phyloP scores from a whole-genome alignment of 1,140 invertebrate species.

The Calosoma granatense region DNA sequence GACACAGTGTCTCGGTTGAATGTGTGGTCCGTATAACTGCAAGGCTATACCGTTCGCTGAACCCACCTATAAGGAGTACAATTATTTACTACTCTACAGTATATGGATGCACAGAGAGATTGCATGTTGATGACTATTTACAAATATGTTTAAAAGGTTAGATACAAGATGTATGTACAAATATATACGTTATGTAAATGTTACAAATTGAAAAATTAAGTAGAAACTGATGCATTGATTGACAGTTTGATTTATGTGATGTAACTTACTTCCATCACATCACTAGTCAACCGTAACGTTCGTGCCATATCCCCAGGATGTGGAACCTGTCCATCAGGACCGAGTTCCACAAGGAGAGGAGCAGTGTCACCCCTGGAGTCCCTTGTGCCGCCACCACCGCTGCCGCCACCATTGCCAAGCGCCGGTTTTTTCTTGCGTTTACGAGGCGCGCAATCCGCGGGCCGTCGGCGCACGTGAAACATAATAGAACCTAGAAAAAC shows the following conservation, averaged over 20 bases:
- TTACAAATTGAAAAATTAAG: too few relatives aligned
- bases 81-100: too few relatives aligned
- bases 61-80: slow-evolving; percentile 38
- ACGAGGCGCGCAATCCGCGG: slow-evolving; percentile 78
- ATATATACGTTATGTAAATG: too few relatives aligned
- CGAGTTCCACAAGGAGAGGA: slow-evolving; percentile 47
- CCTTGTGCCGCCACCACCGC: slow-evolving; percentile 32
- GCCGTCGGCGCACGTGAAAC: slow-evolving; percentile 84
- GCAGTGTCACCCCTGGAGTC: slow-evolving; percentile 34
- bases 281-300: slow-evolving; percentile 44
- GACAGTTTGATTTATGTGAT: too few relatives aligned
- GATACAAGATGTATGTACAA: too few relatives aligned
- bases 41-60: slow-evolving; percentile 53
- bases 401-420: slow-evolving; percentile 40
- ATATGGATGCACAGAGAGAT: too few relatives aligned
- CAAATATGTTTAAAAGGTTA: too few relatives aligned
- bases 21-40: slow-evolving; percentile 66
- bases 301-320: slow-evolving; percentile 45
- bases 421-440: slow-evolving; percentile 83
- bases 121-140: too few relatives aligned
- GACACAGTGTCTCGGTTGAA: slow-evolving; percentile 88
- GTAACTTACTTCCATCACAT: slow-evolving; percentile 49
- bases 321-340: slow-evolving; percentile 43
- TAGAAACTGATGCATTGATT: too few relatives aligned
- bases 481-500: slow-evolving; percentile 72